phyloP scores from a whole-genome alignment of 2,888 invertebrate genomes.

The Caprella mutica region DNA sequence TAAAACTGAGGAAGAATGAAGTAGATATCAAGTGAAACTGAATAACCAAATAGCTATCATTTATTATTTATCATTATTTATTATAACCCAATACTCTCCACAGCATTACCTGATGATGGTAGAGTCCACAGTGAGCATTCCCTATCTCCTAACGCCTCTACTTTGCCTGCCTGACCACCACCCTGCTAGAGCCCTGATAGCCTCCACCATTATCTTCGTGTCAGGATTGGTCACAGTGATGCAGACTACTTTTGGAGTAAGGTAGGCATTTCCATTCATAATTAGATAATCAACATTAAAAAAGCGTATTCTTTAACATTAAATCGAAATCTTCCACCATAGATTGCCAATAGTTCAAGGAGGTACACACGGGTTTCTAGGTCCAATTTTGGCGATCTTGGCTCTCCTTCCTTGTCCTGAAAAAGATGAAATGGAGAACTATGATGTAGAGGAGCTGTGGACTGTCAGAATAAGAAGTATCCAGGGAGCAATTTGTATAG shows the following conservation, averaged over 20 bases:
- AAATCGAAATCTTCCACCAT: not conserved
- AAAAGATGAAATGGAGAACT: slow-evolving; percentile 42
- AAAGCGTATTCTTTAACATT: too few species aligned
- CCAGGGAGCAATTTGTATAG: slow-evolving; percentile 70
- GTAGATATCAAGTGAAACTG: not conserved
- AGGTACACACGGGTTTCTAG: slow-evolving; percentile 67
- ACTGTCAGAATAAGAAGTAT: slow-evolving; percentile 64
- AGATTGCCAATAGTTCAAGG: slow-evolving; percentile 43
- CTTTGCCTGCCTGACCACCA: slow-evolving; percentile 48
- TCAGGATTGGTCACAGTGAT: slow-evolving; percentile 63
- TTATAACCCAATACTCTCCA: not conserved
- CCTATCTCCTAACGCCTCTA: slow-evolving; percentile 36
- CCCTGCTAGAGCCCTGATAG: slow-evolving; percentile 60
- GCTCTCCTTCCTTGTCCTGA: slow-evolving; percentile 58
- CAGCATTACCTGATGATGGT: slow-evolving; percentile 37
- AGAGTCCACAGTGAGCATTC: slow-evolving; percentile 36
- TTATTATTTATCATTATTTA: slow-evolving; percentile 12
- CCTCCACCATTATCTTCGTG: slow-evolving; percentile 71
- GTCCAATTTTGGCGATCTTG: slow-evolving; percentile 65
- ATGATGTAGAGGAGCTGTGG: slow-evolving; percentile 54
- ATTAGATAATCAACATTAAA: too few species aligned
- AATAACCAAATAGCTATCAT: not conserved
- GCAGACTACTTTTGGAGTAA: slow-evolving; percentile 62
- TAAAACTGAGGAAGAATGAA: slow-evolving; percentile 38
- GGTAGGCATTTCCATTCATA: too few species aligned